These are phyloP conservation scores for Macroramphosus scolopax DNA, from an alignment of 2,797 vertebrate species.

Conservation along the genomic window DNA sequence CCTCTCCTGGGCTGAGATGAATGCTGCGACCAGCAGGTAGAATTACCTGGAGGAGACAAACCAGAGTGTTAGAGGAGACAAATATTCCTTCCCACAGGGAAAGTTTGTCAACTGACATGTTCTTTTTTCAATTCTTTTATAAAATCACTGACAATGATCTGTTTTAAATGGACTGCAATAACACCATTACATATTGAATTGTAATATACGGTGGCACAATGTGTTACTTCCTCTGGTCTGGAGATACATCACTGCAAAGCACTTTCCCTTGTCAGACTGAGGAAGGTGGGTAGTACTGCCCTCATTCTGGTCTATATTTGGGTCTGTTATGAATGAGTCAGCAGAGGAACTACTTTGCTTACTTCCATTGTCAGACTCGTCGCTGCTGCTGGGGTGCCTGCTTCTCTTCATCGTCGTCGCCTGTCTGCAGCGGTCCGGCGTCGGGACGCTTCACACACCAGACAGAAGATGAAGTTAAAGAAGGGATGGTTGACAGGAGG, in stretches of 20 bases:
- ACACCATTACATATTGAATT: no score
- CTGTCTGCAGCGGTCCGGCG: conserved; percentile 39
- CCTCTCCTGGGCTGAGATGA: conserved; percentile 86
- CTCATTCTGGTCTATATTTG: conserved; percentile 37
- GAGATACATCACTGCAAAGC: background rate
- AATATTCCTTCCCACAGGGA: no score
- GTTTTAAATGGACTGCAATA: no score
- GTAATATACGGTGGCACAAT: no score
- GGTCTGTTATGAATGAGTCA: conserved; percentile 28
- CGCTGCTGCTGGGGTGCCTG: conserved; percentile 91
- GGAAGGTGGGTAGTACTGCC: conserved; percentile 6
- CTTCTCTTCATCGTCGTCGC: conserved; percentile 93
- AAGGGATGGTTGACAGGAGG: background rate
- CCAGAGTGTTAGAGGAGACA: background rate
- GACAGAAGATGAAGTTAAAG: background rate
- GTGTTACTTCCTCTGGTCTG: background rate
- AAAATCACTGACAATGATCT: no score
- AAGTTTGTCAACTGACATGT: no score
- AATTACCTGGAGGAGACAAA: conserved; percentile 80
- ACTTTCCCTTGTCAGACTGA: conserved; percentile 7
- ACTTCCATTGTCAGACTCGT: conserved; percentile 98
- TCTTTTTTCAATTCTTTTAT: no score
- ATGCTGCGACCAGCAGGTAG: conserved; percentile 92
- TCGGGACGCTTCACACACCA: conserved; percentile 32
- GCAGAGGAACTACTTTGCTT: conserved; percentile 70